Conservation (phyloP, 2,888 invertebrate genomes). For the Vandiemenella viatica region DNA sequence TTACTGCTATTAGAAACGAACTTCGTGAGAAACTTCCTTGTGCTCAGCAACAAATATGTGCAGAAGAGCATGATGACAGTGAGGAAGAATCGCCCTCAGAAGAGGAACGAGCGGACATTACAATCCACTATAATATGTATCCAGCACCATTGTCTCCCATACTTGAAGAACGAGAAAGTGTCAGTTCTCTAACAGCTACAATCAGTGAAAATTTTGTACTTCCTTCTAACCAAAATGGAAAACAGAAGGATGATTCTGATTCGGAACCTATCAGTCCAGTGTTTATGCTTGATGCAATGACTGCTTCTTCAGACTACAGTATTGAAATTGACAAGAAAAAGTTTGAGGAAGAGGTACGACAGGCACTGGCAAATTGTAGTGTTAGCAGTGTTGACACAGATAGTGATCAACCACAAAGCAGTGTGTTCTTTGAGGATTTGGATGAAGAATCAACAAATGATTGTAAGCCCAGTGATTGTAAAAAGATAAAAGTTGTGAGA, state of each 20-base stretch:
- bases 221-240: not conserved
- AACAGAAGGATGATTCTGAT: constrained; percentile 1
- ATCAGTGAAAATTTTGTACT: constrained; percentile 12
- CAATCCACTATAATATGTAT: constrained; percentile 35
- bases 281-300: constrained; percentile 17
- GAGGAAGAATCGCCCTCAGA: constrained; percentile 17
- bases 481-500: constrained; percentile 4
- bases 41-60: constrained; percentile 33
- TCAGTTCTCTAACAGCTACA: constrained; percentile 18
- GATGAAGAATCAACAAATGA: constrained; percentile 15
- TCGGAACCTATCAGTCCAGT: constrained; percentile 18
- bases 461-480: constrained; percentile 2
- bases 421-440: constrained; percentile 26
- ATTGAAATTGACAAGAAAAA: constrained; percentile 13
- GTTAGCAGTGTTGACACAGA: constrained; percentile 15
- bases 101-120: constrained; percentile 17
- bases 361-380: constrained; percentile 18
- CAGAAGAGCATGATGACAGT: constrained; percentile 26
- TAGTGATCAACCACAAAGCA: constrained; percentile 12
- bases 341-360: constrained; percentile 18
- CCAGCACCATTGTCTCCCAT: constrained; percentile 44
- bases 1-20: constrained; percentile 54
- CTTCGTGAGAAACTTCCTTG: constrained; percentile 52
- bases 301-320: constrained; percentile 7
- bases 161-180: constrained; percentile 37